Evolutionary conservation across 2,888 invertebrate species (phyloP), one percentile per base, ranked within the genome.

Genomic region (Tetramorium bicarinatum): DNA sequence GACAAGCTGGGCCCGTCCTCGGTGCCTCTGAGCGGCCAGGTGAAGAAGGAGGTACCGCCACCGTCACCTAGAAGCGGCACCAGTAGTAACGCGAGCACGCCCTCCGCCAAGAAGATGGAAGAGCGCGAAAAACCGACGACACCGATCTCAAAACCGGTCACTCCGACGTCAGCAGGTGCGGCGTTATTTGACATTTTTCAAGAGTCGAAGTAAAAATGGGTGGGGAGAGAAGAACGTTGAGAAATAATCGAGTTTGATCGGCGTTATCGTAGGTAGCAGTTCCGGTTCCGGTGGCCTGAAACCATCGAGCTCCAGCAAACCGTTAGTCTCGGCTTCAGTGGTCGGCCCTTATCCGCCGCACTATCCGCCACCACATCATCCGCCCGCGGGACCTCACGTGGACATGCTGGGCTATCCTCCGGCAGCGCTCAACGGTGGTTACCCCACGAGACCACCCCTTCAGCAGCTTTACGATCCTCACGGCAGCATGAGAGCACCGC

Each of bases 1-100:
- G 98, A 98, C 94, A 98, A 97, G 94, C 95, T 97, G 87, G 97
- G 95, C 0, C 91, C 94, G 0, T 93, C 94, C 11, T 93, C 94
- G 66, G 93, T 94, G 11, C 91, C 93, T 49, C 87, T 94, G 83
- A 92, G 93, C 75, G 92, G 92, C 71, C 93, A 93, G 79, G 93
- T 94, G 54, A 97, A 97, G 93, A 97, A 98, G 92, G 97, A 97
- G 94, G 94, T 93, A 3, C 95, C 95, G 34, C 95, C 95, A 3
- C 95, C 94, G 0, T 95, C 94, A 56, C 95, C 95, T 4, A 91
- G 94, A 56, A 98, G 98, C 90, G 98, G 98, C 67, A 98, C 98
- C 54, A 98, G 98, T 85, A 98, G 98, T 92, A 98, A 98, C 94
- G 98, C 98, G n/a, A 98, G 98, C 91, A 98, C 98, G 49, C 98